Conservation (phyloP, 2,113 vertebrate species). For the Mastomys natalensis region DNA sequence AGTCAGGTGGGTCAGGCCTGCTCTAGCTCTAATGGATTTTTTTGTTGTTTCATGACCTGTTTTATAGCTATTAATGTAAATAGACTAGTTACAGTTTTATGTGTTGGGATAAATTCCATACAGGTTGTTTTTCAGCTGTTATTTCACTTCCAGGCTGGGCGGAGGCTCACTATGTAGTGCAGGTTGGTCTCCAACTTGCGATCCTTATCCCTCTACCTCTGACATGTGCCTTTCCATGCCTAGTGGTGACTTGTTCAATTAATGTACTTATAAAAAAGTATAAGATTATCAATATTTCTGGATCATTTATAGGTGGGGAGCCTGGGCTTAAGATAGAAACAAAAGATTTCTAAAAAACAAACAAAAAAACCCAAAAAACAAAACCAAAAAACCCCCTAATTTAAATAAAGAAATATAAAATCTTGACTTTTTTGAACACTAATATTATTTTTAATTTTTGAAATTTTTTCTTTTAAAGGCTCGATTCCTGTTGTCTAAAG, state of each 20-base stretch:
- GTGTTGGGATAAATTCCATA: neutral
- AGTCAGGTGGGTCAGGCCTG: constrained; percentile 87
- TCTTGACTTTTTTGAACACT: neutral
- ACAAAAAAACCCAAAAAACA: neutral
- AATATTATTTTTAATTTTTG: constrained; percentile 53
- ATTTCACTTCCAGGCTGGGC: neutral
- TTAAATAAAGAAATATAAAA: constrained; percentile 30
- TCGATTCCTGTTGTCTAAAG: constrained; percentile 97
- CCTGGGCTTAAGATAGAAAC: constrained; percentile 28
- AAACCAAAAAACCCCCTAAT: no score
- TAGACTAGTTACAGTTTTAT: neutral
- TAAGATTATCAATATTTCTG: neutral
- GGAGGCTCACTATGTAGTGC: neutral
- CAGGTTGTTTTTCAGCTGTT: neutral
- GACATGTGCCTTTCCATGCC: neutral
- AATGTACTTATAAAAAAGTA: neutral
- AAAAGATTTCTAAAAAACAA: neutral
- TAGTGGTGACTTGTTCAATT: neutral
- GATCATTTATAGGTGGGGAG: neutral
- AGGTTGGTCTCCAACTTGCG: neutral
- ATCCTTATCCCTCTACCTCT: neutral
- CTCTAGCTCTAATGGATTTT: neutral
- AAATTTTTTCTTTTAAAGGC: constrained; percentile 88
- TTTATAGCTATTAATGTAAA: neutral
- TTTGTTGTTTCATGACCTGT: neutral